Evolutionary conservation across 2,888 invertebrate species (phyloP).

Genomic region (Lagria hirta): DNA sequence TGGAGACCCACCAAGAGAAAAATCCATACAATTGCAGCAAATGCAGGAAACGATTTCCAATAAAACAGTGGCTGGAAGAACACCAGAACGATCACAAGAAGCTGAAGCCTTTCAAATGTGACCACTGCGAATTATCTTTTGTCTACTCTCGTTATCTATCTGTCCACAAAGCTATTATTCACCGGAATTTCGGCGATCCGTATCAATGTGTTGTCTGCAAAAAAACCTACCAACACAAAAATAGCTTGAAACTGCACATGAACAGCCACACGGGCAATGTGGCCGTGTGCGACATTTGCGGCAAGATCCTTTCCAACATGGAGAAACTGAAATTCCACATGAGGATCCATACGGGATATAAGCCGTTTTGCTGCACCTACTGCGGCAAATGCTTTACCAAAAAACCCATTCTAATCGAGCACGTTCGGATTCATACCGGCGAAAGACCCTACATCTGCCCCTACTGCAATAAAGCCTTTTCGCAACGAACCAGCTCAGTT

Average conservation of each 20-base stretch:
- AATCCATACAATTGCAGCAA: constrained; percentile 57
- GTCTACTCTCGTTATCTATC: constrained; percentile 51
- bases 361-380: constrained; percentile 49
- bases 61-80: constrained; percentile 59
- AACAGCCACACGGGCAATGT: constrained; percentile 57
- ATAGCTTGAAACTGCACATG: constrained; percentile 52
- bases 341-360: constrained; percentile 50
- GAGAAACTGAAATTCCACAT: constrained; percentile 57
- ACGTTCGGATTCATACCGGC: constrained; percentile 51
- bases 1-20: constrained; percentile 43
- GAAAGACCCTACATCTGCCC: constrained; percentile 57
- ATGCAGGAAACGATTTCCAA: constrained; percentile 60
- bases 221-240: constrained; percentile 52
- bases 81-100: constrained; percentile 63
- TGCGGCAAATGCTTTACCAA: constrained; percentile 52
- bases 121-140: constrained; percentile 59
- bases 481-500: constrained; percentile 64
- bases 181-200: constrained; percentile 45
- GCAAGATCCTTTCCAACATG: constrained; percentile 58
- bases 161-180: constrained; percentile 50
- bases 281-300: constrained; percentile 62
- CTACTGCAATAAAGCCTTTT: constrained; percentile 64
- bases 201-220: constrained; percentile 53
- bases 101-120: constrained; percentile 58
- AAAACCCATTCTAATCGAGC: constrained; percentile 50